Evolutionary conservation across 2,113 vertebrate species (phyloP).

Genomic region (Rhagologus leucostigma): DNA sequence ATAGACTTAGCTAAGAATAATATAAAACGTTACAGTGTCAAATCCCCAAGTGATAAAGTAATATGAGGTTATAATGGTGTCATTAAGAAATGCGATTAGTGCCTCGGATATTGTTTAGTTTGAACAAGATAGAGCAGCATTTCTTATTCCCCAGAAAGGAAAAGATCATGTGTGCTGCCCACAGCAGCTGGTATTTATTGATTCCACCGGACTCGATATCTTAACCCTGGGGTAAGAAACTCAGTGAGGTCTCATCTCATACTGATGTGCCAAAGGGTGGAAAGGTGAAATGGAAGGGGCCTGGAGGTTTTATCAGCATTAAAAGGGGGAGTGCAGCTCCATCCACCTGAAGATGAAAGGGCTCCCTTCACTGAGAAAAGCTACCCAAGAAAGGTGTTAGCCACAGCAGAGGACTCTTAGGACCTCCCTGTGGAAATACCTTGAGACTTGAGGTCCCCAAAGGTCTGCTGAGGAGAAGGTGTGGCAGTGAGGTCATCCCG

Average conservation of each 20-base stretch:
- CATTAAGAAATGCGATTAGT: neutral
- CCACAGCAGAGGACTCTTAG: neutral
- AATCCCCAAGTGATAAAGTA: neutral
- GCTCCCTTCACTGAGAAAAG: neutral
- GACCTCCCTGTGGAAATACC: neutral
- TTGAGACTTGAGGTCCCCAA: neutral
- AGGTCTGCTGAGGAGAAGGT: neutral
- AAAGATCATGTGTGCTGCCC: neutral
- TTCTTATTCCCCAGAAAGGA: neutral
- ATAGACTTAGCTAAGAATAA: slow-evolving; percentile 17
- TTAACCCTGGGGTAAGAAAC: neutral
- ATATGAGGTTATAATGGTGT: neutral
- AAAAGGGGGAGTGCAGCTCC: neutral
- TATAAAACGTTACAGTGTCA: neutral
- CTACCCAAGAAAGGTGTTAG: neutral
- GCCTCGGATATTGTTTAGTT: neutral
- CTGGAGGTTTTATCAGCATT: neutral
- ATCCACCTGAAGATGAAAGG: neutral
- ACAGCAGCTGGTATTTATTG: neutral
- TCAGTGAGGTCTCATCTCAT: neutral
- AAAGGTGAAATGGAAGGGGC: neutral
- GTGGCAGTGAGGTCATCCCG: fast-evolving
- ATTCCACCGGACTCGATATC: neutral
- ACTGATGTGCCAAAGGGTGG: neutral
- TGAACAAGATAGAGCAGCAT: neutral